Base-by-base conservation (phyloP, 2,888 invertebrate genomes). In the Molorchus minor region DNA sequence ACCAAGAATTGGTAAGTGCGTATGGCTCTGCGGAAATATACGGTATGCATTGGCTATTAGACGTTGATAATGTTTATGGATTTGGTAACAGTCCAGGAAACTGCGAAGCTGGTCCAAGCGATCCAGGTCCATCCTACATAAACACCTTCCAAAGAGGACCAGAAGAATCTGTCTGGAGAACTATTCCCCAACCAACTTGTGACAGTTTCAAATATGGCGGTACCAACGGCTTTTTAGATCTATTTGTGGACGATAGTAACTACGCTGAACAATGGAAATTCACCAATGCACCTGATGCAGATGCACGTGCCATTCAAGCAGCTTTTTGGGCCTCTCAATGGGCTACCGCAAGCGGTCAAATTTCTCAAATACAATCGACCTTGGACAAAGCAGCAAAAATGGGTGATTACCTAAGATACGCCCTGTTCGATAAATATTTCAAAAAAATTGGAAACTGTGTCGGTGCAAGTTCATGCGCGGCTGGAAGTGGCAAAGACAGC, bases 61-160 rank as follows among this genome's bases (percentile, higher is more conserved):
- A 70, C 55, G 62, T 67, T 20, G 64, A 67, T 45, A 62, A 64
- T 25, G 49, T 54, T 8, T 67, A 56, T 35, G 61, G 63, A 8
- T 63, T 67, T 21, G 61, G 62, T 19, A 52, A 63, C 25, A 36
- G 53, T 16, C 67, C 63, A 56, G 65, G 63, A 12, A 52, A 52
- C 1, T 67, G 67, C 43, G 67, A 67, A 55, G 36, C 3, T 15
- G 64, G 66, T 19, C 61, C 64, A 2, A 40, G 16, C 13, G 56
- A 46, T 17, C 3, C 16, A 10, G 71, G 71, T 7, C 67, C 71
- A n/a, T 68, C 68, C 21, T 65, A 61, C 52, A 67, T 71, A 53
- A 71, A 71, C 63, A 69, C 65, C 20, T 71, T 65, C 65, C 69
- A 71, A 43, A 67, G 71, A 64, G 71, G 71, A 12, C 47, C 69